Conservation (phyloP, 2,888 invertebrate genomes). For the Phanerotoma sp. region DNA sequence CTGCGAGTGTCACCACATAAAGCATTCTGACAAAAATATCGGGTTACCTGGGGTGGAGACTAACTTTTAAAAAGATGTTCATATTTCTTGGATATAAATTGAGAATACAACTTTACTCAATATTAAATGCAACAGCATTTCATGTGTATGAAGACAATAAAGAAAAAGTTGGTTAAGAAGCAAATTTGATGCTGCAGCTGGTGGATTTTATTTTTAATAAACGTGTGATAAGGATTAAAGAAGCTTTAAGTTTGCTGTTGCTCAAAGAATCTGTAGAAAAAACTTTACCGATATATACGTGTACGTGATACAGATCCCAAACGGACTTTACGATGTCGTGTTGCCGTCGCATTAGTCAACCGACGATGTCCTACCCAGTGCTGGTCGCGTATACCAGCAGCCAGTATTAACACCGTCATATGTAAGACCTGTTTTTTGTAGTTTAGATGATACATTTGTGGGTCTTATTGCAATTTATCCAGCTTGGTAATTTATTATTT, state of each 20-base stretch:
- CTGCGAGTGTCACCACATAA: conserved; percentile 54
- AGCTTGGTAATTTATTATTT: conserved; percentile 45
- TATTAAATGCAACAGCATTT: not conserved
- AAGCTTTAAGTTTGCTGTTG: too few species aligned
- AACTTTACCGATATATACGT: conserved; percentile 12
- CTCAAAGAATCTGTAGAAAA: conserved; percentile 1
- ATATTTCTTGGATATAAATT: conserved; percentile 15
- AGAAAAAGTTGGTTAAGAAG: not conserved
- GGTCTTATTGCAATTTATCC: conserved; percentile 27
- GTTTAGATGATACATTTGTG: conserved; percentile 37
- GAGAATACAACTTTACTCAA: not conserved
- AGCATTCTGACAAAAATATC: conserved; percentile 52
- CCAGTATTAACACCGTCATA: not conserved
- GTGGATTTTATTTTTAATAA: not conserved
- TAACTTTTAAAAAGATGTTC: conserved; percentile 11
- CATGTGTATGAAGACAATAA: not conserved
- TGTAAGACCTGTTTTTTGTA: conserved; percentile 12
- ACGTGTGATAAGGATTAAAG: conserved; percentile 1
- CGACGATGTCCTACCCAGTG: conserved; percentile 30
- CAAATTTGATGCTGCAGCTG: conserved; percentile 2
- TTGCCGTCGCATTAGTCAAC: conserved; percentile 42
- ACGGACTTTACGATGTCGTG: conserved; percentile 43
- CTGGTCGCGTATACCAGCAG: conserved; percentile 18
- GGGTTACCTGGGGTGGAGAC: conserved; percentile 42
- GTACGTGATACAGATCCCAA: conserved; percentile 37